A percentile compares a stretch with the other conserved stretches of the same genome.
Conservation (phyloP, 2,113 vertebrate species). For the Psammodynastes pulverulentus region DNA sequence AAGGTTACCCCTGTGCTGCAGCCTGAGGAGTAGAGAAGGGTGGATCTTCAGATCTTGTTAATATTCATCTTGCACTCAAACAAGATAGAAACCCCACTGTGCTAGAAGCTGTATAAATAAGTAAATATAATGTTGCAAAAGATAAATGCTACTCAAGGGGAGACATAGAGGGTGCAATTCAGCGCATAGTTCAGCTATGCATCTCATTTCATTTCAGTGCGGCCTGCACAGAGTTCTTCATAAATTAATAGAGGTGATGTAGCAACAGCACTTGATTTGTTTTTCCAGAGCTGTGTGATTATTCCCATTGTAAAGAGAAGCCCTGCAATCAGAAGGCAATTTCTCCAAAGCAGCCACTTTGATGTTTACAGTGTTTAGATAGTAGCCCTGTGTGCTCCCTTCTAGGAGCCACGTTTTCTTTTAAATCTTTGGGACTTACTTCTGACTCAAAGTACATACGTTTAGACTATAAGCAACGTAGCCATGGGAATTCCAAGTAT, state of each 20-base stretch:
- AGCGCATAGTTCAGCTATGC: background rate
- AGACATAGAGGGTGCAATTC: background rate
- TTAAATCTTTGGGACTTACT: background rate
- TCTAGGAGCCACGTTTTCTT: background rate
- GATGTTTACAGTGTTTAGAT: background rate
- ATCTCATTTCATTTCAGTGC: background rate
- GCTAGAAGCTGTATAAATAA: background rate
- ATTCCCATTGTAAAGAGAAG: background rate
- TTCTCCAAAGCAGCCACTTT: background rate
- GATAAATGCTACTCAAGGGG: background rate
- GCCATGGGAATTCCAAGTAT: background rate
- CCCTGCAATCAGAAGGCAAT: background rate
- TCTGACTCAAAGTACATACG: background rate
- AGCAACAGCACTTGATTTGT: background rate
- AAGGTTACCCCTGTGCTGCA: background rate
- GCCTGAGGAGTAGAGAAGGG: background rate
- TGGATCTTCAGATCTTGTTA: background rate
- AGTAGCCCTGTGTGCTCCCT: too few relatives aligned
- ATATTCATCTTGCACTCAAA: background rate
- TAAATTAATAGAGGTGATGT: background rate
- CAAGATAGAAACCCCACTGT: background rate
- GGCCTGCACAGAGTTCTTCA: background rate
- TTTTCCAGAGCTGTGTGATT: background rate
- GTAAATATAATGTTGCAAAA: background rate
- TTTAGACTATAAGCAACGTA: background rate